These are phyloP conservation scores for Onychomys arenicola DNA, from an alignment of 2,797 vertebrate genomes.

Conservation along the genomic window DNA sequence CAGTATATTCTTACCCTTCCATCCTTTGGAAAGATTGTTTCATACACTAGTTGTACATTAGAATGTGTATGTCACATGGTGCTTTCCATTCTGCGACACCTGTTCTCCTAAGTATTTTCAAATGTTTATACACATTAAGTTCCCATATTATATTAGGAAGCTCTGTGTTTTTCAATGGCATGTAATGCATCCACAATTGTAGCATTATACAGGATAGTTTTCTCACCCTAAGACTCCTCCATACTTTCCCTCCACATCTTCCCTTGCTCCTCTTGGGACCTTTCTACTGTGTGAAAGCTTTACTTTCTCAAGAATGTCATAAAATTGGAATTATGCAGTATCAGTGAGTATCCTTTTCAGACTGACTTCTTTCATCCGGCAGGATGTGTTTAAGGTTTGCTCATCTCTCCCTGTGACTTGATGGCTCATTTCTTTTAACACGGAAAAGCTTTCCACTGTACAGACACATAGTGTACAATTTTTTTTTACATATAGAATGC, in stretches of 20 bases:
- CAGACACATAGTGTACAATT: not conserved
- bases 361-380: not conserved
- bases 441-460: conserved; percentile 35
- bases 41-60: not conserved
- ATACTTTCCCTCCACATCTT: not conserved
- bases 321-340: conserved; percentile 23
- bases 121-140: not conserved
- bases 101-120: conserved; percentile 42
- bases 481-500: not conserved
- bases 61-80: conserved; percentile 30
- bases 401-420: conserved; percentile 27
- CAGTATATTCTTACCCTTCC: not conserved
- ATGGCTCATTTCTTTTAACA: conserved; percentile 33
- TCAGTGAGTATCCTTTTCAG: conserved; percentile 11
- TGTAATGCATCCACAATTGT: not conserved
- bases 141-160: not conserved
- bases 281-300: conserved; percentile 40
- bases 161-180: not conserved
- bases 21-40: not conserved
- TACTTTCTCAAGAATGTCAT: conserved; percentile 44
- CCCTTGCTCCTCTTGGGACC: not conserved
- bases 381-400: conserved; percentile 14
- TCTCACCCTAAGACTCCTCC: not conserved
- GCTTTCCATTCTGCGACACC: not conserved
- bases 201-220: conserved; percentile 1